phyloP scores from a whole-genome alignment of 2,113 vertebrate species.

The Abramis brama region DNA sequence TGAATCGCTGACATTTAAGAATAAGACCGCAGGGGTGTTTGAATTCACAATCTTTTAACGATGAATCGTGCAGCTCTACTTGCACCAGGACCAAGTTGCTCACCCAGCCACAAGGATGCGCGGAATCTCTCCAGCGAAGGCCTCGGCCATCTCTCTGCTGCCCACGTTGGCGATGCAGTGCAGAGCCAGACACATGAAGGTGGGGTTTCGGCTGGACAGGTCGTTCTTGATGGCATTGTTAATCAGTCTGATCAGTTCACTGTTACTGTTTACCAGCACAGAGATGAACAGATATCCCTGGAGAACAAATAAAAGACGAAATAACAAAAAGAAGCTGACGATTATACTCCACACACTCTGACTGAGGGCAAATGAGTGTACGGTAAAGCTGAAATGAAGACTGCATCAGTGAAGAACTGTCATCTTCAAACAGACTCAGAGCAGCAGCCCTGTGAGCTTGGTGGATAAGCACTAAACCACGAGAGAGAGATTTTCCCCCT shows the following conservation, averaged over 20 bases:
- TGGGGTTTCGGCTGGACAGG: conserved; percentile 93
- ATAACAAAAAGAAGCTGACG: neutral
- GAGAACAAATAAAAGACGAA: conserved; percentile 6
- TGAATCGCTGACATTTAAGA: too few species aligned
- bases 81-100: conserved; percentile 54
- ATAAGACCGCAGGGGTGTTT: too few species aligned
- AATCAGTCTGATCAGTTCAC: conserved; percentile 91
- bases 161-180: conserved; percentile 95
- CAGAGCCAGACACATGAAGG: conserved; percentile 94
- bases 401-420: conserved; percentile 14
- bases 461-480: conserved; percentile 34
- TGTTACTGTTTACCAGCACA: conserved; percentile 93
- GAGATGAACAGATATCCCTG: conserved; percentile 95
- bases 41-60: neutral
- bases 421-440: conserved; percentile 34
- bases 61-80: too few species aligned
- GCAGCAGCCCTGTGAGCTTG: neutral
- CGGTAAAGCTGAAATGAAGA: neutral
- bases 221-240: conserved; percentile 96
- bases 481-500: conserved; percentile 40
- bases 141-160: conserved; percentile 93
- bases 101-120: conserved; percentile 91
- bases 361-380: neutral
- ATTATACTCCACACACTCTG: neutral
- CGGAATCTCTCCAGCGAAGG: conserved; percentile 90